These are phyloP conservation scores for Narcine bancroftii DNA, from an alignment of 2,113 vertebrate species.

Conservation along the genomic window DNA sequence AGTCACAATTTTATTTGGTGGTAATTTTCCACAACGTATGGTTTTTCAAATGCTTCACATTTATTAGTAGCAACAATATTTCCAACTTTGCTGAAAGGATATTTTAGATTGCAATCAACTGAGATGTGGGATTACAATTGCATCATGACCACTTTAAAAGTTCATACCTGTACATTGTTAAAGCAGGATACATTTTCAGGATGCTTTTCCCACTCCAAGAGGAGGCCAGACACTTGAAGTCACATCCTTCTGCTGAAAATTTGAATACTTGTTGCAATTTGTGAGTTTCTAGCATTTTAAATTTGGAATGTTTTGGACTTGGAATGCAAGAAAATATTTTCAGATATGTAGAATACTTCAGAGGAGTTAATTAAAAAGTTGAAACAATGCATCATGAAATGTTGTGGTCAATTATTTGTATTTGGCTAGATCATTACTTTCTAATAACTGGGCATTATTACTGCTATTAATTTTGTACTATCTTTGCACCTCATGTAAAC, in stretches of 20 bases:
- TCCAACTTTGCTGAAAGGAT: neutral
- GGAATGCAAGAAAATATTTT: neutral
- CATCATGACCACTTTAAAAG: neutral
- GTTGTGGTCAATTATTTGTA: neutral
- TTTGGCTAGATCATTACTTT: neutral
- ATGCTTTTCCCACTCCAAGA: neutral
- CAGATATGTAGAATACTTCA: neutral
- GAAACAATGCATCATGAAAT: neutral
- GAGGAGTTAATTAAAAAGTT: neutral
- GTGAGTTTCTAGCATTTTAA: too few relatives aligned
- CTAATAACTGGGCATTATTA: neutral
- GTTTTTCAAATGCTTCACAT: neutral
- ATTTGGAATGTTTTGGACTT: too few relatives aligned
- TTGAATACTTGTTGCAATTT: neutral
- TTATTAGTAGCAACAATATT: neutral
- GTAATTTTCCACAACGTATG: too few relatives aligned
- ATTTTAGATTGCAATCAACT: neutral
- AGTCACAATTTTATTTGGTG: too few relatives aligned
- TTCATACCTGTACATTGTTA: neutral
- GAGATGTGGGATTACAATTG: neutral
- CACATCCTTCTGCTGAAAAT: neutral
- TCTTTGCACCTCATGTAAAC: neutral
- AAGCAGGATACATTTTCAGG: neutral
- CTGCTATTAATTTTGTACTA: neutral
- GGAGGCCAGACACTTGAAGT: neutral